Evolutionary conservation across 2,888 invertebrate species (phyloP).

Genomic region (Cinara cedri): DNA sequence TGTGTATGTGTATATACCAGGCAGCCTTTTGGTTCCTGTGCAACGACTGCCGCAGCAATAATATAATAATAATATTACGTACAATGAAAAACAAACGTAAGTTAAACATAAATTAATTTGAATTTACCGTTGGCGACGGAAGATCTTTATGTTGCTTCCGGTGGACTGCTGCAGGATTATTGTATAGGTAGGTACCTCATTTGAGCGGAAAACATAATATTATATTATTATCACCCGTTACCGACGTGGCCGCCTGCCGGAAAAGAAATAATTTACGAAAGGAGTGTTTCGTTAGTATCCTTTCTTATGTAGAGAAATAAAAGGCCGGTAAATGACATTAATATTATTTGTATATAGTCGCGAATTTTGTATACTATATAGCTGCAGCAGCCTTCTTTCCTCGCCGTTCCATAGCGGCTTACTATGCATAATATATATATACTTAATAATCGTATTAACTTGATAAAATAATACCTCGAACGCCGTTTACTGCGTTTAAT

Average conservation of each 20-base stretch:
- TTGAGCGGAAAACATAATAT: constrained; percentile 3
- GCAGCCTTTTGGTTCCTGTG: too few relatives aligned
- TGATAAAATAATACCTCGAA: neutral
- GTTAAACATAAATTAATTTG: constrained; percentile 24
- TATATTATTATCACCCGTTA: too few relatives aligned
- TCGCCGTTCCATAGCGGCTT: neutral
- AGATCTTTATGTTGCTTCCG: neutral
- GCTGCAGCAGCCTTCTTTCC: neutral
- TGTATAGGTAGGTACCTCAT: too few relatives aligned
- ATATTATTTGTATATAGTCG: neutral
- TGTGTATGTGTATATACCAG: too few relatives aligned
- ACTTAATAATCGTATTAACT: neutral
- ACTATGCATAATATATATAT: too few relatives aligned
- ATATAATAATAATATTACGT: too few relatives aligned
- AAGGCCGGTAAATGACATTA: constrained; percentile 2
- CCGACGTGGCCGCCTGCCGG: neutral
- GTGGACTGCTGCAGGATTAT: constrained; percentile 1
- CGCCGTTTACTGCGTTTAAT: neutral
- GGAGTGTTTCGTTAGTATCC: neutral
- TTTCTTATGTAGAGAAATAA: constrained; percentile 14
- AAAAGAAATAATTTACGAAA: neutral
- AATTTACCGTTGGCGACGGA: neutral
- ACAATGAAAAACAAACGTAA: neutral
- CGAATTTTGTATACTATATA: too few relatives aligned
- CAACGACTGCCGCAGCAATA: too few relatives aligned